phyloP scores from a whole-genome alignment of 2,888 invertebrate species.

The Lithophane socia region DNA sequence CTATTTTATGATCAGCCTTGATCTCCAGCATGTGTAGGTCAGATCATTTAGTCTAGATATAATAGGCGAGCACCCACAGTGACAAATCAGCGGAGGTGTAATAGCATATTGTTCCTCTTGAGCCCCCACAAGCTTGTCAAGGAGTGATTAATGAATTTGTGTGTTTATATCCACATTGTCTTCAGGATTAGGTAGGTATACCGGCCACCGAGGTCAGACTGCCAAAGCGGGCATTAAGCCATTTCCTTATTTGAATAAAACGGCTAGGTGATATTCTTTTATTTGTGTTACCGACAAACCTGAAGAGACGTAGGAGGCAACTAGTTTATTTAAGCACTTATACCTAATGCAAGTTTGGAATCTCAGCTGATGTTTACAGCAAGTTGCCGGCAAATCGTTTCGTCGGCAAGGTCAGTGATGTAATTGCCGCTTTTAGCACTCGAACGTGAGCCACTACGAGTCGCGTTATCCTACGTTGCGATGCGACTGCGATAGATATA shows the following conservation, averaged over 20 bases:
- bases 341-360: conserved; percentile 69
- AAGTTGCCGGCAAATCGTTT: conserved; percentile 78
- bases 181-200: conserved; percentile 68
- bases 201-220: conserved; percentile 69
- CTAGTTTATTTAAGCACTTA: conserved; percentile 44
- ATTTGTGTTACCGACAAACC: conserved; percentile 49
- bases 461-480: conserved; percentile 64
- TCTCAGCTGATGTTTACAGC: conserved; percentile 82
- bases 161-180: conserved; percentile 67
- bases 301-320: conserved; percentile 59
- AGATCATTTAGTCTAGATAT: conserved; percentile 79
- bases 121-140: conserved; percentile 75
- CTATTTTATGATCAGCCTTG: conserved; percentile 69
- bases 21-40: conserved; percentile 74
- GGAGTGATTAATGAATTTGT: conserved; percentile 72
- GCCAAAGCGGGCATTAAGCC: conserved; percentile 71
- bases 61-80: conserved; percentile 79
- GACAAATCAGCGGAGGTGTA: conserved; percentile 80
- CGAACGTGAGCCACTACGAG: conserved; percentile 78
- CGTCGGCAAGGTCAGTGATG: conserved; percentile 87
- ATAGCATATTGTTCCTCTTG: conserved; percentile 76
- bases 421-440: conserved; percentile 88
- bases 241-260: conserved; percentile 73
- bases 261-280: conserved; percentile 55
- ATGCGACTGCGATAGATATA: conserved; percentile 43